These are phyloP conservation scores for Nematolebias whitei DNA, from an alignment of 2,113 vertebrate species.

Conservation along the genomic window DNA sequence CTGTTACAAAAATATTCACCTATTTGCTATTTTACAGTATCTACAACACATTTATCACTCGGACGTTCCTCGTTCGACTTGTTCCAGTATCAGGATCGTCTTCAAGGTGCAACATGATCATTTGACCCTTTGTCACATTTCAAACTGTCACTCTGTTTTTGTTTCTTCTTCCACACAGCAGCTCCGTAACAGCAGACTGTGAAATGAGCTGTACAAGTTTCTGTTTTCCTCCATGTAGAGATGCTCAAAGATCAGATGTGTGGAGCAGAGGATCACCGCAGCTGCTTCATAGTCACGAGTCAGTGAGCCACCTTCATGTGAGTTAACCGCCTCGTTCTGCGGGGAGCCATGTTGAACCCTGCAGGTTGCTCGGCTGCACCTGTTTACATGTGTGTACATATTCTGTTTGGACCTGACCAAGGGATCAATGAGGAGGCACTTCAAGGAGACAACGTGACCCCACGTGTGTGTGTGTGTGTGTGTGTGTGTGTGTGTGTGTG, in stretches of 20 bases:
- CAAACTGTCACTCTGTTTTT: slow-evolving; percentile 12
- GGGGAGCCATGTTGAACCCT: too few species aligned
- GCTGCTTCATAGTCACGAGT: slow-evolving; percentile 30
- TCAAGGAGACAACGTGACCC: slow-evolving; percentile 31
- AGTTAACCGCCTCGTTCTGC: too few species aligned
- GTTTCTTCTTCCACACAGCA: slow-evolving; percentile 34
- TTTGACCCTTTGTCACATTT: slow-evolving; percentile 42
- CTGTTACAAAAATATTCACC: slow-evolving; percentile 80
- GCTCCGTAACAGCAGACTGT: slow-evolving; percentile 61
- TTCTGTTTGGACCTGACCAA: slow-evolving; percentile 53
- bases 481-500: slow-evolving; percentile 13
- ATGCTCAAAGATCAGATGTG: slow-evolving; percentile 34
- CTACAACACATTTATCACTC: slow-evolving; percentile 71
- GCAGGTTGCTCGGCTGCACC: slow-evolving; percentile 50
- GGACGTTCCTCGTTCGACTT: slow-evolving; percentile 59
- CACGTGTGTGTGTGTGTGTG: slow-evolving; percentile 34
- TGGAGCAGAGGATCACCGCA: slow-evolving; percentile 37
- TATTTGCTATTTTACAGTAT: slow-evolving; percentile 81
- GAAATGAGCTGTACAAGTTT: slow-evolving; percentile 19
- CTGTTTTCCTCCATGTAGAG: slow-evolving; percentile 41
- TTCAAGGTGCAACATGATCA: slow-evolving; percentile 65
- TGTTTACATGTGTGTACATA: slow-evolving; percentile 54
- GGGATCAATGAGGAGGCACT: slow-evolving; percentile 44
- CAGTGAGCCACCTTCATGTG: slow-evolving; percentile 61
- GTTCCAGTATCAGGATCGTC: slow-evolving; percentile 63